phyloP scores from a whole-genome alignment of 1,140 invertebrate species.

The Plectrocnemia conspersa region DNA sequence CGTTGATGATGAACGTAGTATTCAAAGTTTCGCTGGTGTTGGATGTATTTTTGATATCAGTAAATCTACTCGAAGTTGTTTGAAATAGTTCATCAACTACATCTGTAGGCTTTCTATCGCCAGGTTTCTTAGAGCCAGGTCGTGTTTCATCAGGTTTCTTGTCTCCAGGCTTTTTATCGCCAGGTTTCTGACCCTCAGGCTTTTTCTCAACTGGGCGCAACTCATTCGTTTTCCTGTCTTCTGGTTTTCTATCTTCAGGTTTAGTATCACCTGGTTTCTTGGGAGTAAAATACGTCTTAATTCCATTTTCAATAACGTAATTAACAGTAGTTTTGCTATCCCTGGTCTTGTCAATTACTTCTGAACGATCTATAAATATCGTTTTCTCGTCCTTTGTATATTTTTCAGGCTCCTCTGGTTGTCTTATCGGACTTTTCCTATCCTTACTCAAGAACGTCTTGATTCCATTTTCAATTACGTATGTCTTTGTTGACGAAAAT shows the following conservation, averaged over 20 bases:
- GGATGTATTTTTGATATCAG: slow-evolving; percentile 20
- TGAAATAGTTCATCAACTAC: slow-evolving; percentile 7
- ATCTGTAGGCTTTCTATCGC: slow-evolving; percentile 4
- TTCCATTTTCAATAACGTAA: slow-evolving; percentile 14
- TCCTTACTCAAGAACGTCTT: slow-evolving; percentile 17
- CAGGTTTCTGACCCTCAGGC: no score
- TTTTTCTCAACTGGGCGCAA: not conserved
- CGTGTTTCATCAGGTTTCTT: slow-evolving; percentile 10
- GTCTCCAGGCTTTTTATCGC: not conserved
- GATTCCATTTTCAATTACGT: slow-evolving; percentile 16
- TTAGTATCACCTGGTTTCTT: no score
- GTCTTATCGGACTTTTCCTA: not conserved
- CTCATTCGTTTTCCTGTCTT: no score
- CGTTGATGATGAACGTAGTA: slow-evolving; percentile 22
- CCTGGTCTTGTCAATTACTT: not conserved
- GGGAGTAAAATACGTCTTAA: slow-evolving; percentile 16
- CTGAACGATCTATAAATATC: not conserved
- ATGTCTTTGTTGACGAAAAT: slow-evolving; percentile 15
- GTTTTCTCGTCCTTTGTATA: not conserved
- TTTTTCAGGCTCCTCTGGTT: not conserved
- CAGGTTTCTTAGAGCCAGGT: not conserved
- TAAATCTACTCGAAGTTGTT: slow-evolving; percentile 21
- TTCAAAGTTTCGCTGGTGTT: slow-evolving; percentile 17
- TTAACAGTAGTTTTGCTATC: slow-evolving; percentile 2
- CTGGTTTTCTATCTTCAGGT: no score